phyloP scores from a whole-genome alignment of 1,140 invertebrate species.

The Conus betulinus region DNA sequence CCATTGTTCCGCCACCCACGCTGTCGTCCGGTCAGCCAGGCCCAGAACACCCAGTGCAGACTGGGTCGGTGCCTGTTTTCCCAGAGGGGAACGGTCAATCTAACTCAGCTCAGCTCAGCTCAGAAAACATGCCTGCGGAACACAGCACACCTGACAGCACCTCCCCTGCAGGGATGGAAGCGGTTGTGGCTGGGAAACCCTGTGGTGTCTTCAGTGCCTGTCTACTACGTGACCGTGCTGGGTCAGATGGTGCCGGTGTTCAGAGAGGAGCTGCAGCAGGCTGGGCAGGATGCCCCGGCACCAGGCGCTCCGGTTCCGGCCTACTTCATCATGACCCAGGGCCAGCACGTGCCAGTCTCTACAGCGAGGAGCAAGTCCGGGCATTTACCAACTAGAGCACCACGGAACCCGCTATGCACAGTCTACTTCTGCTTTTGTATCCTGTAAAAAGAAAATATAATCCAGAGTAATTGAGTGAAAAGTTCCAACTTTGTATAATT shows the following conservation, averaged over 20 bases:
- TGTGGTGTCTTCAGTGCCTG: neutral
- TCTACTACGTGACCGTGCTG: constrained; percentile 4
- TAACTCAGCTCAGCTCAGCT: too few relatives aligned
- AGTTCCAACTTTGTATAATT: too few relatives aligned
- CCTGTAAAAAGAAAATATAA: too few relatives aligned
- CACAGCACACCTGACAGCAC: neutral
- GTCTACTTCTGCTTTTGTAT: too few relatives aligned
- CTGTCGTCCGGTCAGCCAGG: neutral
- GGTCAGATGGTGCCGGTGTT: constrained; percentile 23
- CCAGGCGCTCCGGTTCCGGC: neutral
- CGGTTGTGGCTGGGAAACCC: neutral
- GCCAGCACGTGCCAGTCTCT: constrained; percentile 20
- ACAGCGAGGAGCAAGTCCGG: neutral
- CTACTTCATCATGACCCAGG: constrained; percentile 15
- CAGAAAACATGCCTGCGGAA: neutral
- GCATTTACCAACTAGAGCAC: neutral
- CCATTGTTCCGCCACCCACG: neutral
- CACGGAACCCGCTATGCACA: too few relatives aligned
- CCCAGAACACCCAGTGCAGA: neutral
- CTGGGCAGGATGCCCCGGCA: neutral
- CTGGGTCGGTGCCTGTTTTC: neutral
- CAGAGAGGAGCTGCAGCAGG: constrained; percentile 12
- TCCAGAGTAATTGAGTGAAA: too few relatives aligned
- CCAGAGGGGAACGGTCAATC: neutral
- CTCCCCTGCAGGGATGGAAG: neutral